Base-by-base conservation (phyloP, 2,888 invertebrate genomes). In the Diachrysia chrysitis region DNA sequence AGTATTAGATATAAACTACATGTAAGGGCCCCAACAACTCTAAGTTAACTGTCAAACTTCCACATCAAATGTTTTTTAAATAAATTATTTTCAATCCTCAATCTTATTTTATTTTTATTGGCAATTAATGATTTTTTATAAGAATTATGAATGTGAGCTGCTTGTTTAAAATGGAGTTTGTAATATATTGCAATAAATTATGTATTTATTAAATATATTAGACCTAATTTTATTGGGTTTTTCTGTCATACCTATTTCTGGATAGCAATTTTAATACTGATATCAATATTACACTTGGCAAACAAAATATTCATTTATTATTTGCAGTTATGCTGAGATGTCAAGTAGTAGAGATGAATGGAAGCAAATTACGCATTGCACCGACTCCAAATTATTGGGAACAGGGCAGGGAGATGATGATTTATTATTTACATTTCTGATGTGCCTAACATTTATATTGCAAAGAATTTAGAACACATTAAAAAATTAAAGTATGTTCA, bases 51-150 rank as follows among this genome's bases (percentile, higher is more conserved):
- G 81, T 85, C 83, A 81, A 86, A 86, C 78, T 82, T 87, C 85
- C 83, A 83, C 85, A 83, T 85, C 74, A 71, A 82, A 87, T 82
- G 78, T 86, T 86, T 90, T 86, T 85, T 83, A 87, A 93, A 92
- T 93, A 94, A 93, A 93, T 93, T 93, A 94, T 93, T 91, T 84
- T 69, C 32, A 54, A 58, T 73, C 21, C 37, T 32, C 81, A 87
- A 87, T 56, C 54, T 35, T 63, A n/a, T 58, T 67, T 54, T 63
- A 59, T 73, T 64, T 65, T 61, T 21, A n/a, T 56, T 73, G 56
- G 66, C 65, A 75, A 62, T 32, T 67, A 3, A 17, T 42, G 16
- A 53, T 71, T 73, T 68, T 61, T 6, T 67, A 57, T 9, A 10
- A 14, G 25, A 14, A 14, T 23, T 54, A 54, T 61, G 73, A 60